Evolutionary conservation across 2,888 invertebrate species (phyloP).

Genomic region (Athripsodes cinereus): DNA sequence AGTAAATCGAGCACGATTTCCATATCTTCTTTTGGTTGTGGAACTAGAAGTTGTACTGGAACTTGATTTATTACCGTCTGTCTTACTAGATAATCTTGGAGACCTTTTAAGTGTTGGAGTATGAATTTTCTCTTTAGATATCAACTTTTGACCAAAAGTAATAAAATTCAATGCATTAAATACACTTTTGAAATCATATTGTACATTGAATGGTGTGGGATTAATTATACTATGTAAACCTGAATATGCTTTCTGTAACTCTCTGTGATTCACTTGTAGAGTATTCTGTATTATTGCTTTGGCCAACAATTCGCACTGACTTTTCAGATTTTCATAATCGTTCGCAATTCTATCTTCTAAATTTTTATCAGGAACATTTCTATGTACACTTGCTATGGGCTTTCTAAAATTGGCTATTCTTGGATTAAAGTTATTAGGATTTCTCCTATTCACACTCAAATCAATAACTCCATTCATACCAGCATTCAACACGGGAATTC

Average conservation of each 20-base stretch:
- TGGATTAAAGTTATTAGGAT: background rate
- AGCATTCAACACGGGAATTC: background rate
- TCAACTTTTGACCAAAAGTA: slow-evolving; percentile 23
- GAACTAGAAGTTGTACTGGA: slow-evolving; percentile 28
- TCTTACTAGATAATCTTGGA: slow-evolving; percentile 3
- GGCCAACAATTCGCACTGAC: slow-evolving; percentile 34
- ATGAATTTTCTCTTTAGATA: slow-evolving; percentile 18
- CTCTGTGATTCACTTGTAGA: slow-evolving; percentile 43
- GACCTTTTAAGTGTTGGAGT: background rate
- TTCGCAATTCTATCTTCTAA: no score
- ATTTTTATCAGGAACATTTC: background rate
- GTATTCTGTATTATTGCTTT: slow-evolving; percentile 46
- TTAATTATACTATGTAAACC: slow-evolving; percentile 56
- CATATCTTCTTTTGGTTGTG: slow-evolving; percentile 20
- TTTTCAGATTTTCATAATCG: background rate
- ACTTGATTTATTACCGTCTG: slow-evolving; percentile 11
- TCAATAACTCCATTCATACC: slow-evolving; percentile 11
- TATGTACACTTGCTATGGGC: background rate
- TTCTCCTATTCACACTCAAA: slow-evolving; percentile 12
- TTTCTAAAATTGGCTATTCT: slow-evolving; percentile 6
- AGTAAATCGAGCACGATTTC: slow-evolving; percentile 13
- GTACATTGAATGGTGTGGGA: slow-evolving; percentile 34
- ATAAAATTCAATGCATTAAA: slow-evolving; percentile 25
- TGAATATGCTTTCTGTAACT: slow-evolving; percentile 42
- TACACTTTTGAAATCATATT: slow-evolving; percentile 28